Conservation (phyloP, 2,888 invertebrate genomes). For the Thera britannica region DNA sequence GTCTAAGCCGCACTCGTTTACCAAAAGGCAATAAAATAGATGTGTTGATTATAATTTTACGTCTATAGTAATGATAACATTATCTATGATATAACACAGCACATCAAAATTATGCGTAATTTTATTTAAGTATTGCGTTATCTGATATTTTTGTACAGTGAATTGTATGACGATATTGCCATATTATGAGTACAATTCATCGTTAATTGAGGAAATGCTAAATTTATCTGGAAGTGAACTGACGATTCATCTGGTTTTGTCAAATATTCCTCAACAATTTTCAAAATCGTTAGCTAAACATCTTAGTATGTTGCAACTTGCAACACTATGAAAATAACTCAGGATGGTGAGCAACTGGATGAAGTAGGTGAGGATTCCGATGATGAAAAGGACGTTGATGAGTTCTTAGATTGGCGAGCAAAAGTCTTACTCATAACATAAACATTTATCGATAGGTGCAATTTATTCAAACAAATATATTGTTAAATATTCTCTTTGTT, state of each 20-base stretch:
- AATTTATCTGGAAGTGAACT: neutral
- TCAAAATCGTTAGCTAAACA: neutral
- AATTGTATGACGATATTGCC: neutral
- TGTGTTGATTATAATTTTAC: slow-evolving; percentile 28
- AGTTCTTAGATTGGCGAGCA: too few relatives aligned
- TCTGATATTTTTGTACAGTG: slow-evolving; percentile 10
- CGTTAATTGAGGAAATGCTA: neutral
- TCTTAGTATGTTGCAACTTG: neutral
- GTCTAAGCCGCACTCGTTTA: neutral
- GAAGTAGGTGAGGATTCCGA: too few relatives aligned
- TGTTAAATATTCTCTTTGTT: too few relatives aligned
- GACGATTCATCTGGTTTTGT: neutral
- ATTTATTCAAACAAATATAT: too few relatives aligned
- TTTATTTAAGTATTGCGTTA: slow-evolving; percentile 8
- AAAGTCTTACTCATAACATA: too few relatives aligned
- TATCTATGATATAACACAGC: slow-evolving; percentile 45
- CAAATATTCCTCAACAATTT: neutral
- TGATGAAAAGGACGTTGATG: too few relatives aligned
- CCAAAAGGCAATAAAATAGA: neutral
- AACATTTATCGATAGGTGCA: too few relatives aligned
- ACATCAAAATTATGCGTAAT: slow-evolving; percentile 27
- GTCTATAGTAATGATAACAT: slow-evolving; percentile 35
- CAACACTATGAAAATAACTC: neutral
- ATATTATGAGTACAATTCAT: neutral
- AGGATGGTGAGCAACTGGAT: too few relatives aligned